Percentiles rank a stretch among this genome's conserved stretches.
Conservation (phyloP, 2,113 vertebrate genomes). For the Empidonax traillii region DNA sequence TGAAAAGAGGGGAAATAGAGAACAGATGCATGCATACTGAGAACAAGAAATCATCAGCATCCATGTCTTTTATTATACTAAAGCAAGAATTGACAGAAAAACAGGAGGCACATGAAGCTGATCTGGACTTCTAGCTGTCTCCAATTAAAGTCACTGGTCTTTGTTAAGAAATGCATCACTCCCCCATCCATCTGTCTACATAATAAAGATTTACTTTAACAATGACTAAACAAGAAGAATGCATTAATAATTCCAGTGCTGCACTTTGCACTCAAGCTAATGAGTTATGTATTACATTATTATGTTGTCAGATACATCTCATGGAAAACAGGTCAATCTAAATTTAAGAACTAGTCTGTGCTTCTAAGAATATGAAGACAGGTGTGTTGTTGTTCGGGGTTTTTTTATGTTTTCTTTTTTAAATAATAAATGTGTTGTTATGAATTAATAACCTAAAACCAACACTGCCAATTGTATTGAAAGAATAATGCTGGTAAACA, state of each 20-base stretch:
- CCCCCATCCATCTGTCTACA: neutral
- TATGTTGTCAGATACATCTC: neutral
- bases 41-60: neutral
- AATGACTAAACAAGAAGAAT: slow-evolving; percentile 2
- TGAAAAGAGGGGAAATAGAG: neutral
- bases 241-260: neutral
- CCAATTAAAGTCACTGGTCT: neutral
- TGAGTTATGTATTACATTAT: neutral
- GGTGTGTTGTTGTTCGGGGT: accelerated
- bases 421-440: neutral
- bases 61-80: neutral
- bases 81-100: neutral
- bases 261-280: neutral
- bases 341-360: neutral
- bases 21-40: neutral
- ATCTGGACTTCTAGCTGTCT: neutral
- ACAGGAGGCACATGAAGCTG: neutral
- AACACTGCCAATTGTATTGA: neutral
- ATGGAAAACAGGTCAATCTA: neutral
- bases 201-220: neutral
- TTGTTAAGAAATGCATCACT: neutral
- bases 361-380: neutral
- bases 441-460: neutral
- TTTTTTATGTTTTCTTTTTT: neutral
- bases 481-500: neutral